A percentile compares a stretch with the other conserved stretches of the same genome.
Evolutionary conservation across 2,888 invertebrate species (phyloP).

Genomic region (Cataglyphis rosenhaueri): DNA sequence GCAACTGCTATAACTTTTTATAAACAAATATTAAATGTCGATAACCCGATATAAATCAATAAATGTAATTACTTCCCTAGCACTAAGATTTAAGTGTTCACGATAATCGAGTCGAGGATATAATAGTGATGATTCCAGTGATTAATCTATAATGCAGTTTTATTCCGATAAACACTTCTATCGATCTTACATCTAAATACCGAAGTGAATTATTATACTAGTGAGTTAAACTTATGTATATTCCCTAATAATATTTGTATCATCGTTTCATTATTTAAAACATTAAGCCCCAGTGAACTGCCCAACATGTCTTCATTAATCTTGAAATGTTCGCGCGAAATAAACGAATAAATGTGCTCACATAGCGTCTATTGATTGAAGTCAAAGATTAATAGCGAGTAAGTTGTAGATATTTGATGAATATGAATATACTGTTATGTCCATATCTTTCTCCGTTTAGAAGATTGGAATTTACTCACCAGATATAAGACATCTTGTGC

Average conservation of each 20-base stretch:
- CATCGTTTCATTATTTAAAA: slow-evolving; percentile 11
- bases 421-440: neutral
- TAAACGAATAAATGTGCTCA: neutral
- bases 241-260: neutral
- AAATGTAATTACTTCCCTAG: slow-evolving; percentile 34
- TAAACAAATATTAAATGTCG: slow-evolving; percentile 4
- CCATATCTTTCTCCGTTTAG: neutral
- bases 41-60: slow-evolving; percentile 8
- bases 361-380: neutral
- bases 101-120: neutral
- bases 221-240: slow-evolving; percentile 13
- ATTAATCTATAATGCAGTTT: slow-evolving; percentile 16
- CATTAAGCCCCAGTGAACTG: neutral
- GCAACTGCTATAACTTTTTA: neutral
- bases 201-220: slow-evolving; percentile 9
- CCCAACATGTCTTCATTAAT: neutral
- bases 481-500: neutral
- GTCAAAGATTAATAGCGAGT: neutral
- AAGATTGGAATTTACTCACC: neutral
- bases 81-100: slow-evolving; percentile 25
- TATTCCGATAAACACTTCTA: neutral
- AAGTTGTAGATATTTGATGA: slow-evolving; percentile 12
- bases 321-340: neutral
- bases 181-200: slow-evolving; percentile 19
- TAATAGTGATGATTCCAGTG: slow-evolving; percentile 18